Conservation (phyloP, 2,888 invertebrate species). For the Eledona agricola region DNA sequence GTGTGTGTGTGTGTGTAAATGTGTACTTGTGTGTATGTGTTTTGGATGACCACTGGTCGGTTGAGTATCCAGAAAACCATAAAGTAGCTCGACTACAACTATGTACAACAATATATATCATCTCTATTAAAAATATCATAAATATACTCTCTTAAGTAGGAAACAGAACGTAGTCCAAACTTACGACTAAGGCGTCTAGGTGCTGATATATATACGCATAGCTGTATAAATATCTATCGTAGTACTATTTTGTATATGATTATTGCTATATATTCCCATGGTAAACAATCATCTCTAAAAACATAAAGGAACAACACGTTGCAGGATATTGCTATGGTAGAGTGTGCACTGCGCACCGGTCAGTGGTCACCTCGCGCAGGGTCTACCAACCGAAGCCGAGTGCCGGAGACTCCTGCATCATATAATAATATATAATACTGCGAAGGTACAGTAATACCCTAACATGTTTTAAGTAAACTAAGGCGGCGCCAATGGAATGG, state of each 20-base stretch:
- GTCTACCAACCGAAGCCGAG: slow-evolving; percentile 30
- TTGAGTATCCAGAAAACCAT: slow-evolving; percentile 44
- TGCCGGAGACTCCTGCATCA: slow-evolving; percentile 52
- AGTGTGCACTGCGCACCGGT: slow-evolving; percentile 53
- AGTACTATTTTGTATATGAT: slow-evolving; percentile 57
- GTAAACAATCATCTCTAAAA: slow-evolving; percentile 53
- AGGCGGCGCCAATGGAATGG: slow-evolving; percentile 39
- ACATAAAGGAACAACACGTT: slow-evolving; percentile 55
- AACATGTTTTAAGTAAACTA: slow-evolving; percentile 38
- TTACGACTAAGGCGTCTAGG: slow-evolving; percentile 64
- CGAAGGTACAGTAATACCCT: slow-evolving; percentile 52
- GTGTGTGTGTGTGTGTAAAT: slow-evolving; percentile 62
- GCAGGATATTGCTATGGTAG: slow-evolving; percentile 55
- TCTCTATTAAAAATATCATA: slow-evolving; percentile 66
- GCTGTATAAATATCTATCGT: slow-evolving; percentile 50
- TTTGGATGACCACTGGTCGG: slow-evolving; percentile 49
- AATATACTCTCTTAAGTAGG: slow-evolving; percentile 71
- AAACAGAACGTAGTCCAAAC: slow-evolving; percentile 72
- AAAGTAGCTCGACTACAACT: slow-evolving; percentile 54
- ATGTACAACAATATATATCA: slow-evolving; percentile 64
- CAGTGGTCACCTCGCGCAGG: slow-evolving; percentile 49
- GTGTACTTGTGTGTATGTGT: slow-evolving; percentile 65
- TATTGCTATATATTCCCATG: slow-evolving; percentile 62
- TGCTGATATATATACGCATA: slow-evolving; percentile 55
- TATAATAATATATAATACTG: slow-evolving; percentile 59